Evolutionary conservation across 2,797 vertebrate species (phyloP), one percentile per base, ranked within the genome.

Genomic region (Apogon hyalosoma): DNA sequence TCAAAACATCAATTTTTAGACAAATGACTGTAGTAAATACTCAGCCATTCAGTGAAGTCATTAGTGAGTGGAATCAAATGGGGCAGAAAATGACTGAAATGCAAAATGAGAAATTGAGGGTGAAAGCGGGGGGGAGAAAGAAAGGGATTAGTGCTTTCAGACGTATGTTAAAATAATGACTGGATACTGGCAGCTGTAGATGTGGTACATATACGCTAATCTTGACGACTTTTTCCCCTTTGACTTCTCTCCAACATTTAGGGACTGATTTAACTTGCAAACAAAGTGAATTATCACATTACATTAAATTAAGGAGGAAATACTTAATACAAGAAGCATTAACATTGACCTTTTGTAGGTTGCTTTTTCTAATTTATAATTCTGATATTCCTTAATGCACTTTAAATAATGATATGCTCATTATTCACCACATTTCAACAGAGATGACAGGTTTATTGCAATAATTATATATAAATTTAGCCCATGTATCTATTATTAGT

Each of bases 41-140:
- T 36, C 33, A 36, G 33, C 36, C 48, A 48, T 39, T 69, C 19
- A 67, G 24, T 19, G 6, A 28, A 62, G 39, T 54, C 42, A 39
- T 24, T 13, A 50, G 54, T 68, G 42, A n/a, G 13, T 41, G 10
- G 13, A 49, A 39, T 58, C 39, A 43, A 47, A 45, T 77, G 50
- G 58, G 48, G 45, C 16, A 47, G 59, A 67, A 47, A 33, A 61
- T 36, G 24, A 75, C 28, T 55, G 10, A 49, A 60, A 59, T 66
- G 41, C 8, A 46, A 67, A 49, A 49, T 18, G 46, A 49, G 24
- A 64, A 15, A 66, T 21, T 42, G 8, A 41, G 2, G 13, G 18
- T 39, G 38, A 69, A 49, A 28, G 24, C 24, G 5, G 24, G 24
- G 39, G 28, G 33, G 19, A 55, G 24, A 28, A 4, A 28, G 6